Evolutionary conservation across 2,113 vertebrate genomes (phyloP).

Genomic region (Anolis carolinensis): DNA sequence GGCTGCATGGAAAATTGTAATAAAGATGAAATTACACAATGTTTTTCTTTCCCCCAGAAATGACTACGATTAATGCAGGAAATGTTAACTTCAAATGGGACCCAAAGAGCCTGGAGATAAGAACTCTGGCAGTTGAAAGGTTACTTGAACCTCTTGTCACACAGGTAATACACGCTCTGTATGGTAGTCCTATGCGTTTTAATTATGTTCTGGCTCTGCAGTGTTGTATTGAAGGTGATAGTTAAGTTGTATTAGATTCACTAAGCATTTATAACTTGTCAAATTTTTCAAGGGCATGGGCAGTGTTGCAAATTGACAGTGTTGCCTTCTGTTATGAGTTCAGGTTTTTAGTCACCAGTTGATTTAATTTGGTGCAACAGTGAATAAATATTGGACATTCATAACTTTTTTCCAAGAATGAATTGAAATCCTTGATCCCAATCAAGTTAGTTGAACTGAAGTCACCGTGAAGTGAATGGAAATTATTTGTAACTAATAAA

Average conservation of each 20-base stretch:
- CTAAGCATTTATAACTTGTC: not conserved
- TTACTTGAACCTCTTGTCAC: constrained; percentile 95
- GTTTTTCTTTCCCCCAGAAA: constrained; percentile 70
- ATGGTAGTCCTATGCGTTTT: not conserved
- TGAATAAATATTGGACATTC: not conserved
- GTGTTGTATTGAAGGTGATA: not conserved
- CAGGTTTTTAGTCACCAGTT: not conserved
- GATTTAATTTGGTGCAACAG: not conserved
- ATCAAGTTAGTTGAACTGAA: not conserved
- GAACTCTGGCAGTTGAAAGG: constrained; percentile 95
- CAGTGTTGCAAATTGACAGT: not conserved
- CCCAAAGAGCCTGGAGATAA: constrained; percentile 97
- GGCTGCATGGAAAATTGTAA: not conserved
- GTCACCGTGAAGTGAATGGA: not conserved
- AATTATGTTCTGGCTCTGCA: not conserved
- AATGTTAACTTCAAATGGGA: constrained; percentile 99
- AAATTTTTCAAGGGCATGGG: not conserved
- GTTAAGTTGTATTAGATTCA: not conserved
- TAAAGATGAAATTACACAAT: not conserved
- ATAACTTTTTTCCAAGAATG: too few relatives aligned
- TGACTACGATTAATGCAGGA: constrained; percentile 90
- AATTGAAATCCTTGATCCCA: not conserved
- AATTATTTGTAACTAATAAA: not conserved
- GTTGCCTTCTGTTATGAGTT: not conserved
- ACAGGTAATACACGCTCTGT: constrained; percentile 80